Conservation (phyloP, 2,888 invertebrate species). For the Tyria jacobaeae region DNA sequence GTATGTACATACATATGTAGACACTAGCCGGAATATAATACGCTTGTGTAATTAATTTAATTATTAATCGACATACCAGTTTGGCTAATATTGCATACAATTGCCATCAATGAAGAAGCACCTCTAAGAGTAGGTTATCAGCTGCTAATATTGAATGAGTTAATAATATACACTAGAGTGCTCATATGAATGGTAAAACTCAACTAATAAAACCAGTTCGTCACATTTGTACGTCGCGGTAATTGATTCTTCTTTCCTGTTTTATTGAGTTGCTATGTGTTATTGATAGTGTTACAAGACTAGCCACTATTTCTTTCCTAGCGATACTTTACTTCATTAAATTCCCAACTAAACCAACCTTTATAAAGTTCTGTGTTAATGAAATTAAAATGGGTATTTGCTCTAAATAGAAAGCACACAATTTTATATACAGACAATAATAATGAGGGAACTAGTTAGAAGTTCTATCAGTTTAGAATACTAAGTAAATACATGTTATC, state of each 20-base stretch:
- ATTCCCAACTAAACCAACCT: not conserved
- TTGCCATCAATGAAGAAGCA: too few species aligned
- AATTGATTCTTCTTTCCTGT: not conserved
- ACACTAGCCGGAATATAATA: not conserved
- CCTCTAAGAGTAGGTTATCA: too few species aligned
- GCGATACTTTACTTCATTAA: too few species aligned
- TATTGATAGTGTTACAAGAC: not conserved
- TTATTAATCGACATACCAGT: not conserved
- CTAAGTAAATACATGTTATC: too few species aligned
- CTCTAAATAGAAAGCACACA: too few species aligned
- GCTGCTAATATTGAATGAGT: too few species aligned
- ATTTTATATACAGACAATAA: too few species aligned
- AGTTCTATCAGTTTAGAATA: too few species aligned
- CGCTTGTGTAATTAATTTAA: not conserved
- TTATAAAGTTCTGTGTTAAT: not conserved
- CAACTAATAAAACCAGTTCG: not conserved
- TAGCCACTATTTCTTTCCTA: too few species aligned
- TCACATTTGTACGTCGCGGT: not conserved
- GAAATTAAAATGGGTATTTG: too few species aligned
- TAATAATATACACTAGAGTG: not conserved
- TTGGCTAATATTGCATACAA: not conserved
- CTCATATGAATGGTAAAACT: not conserved
- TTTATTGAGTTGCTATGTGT: not conserved
- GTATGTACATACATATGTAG: too few species aligned
- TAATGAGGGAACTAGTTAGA: too few species aligned